Conservation (phyloP, 2,888 invertebrate genomes). For the Synergus japonicus region DNA sequence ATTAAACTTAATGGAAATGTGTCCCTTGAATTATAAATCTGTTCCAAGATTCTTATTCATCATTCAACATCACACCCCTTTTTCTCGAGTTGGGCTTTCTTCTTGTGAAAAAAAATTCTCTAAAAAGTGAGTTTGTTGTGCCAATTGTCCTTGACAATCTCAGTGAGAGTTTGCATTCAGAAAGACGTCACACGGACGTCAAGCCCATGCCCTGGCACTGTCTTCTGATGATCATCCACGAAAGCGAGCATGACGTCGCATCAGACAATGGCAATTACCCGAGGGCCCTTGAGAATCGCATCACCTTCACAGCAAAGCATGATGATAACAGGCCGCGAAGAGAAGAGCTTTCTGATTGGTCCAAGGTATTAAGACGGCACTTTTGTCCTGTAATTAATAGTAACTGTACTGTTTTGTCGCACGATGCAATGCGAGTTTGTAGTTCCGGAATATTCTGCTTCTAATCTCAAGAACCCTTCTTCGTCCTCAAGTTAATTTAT, state of each 20-base stretch:
- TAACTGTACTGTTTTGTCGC: constrained; percentile 50
- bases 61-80: background rate
- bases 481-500: constrained; percentile 36
- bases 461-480: constrained; percentile 29
- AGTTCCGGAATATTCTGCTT: constrained; percentile 17
- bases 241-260: constrained; percentile 42
- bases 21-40: background rate
- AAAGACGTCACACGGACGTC: constrained; percentile 8
- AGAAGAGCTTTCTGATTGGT: constrained; percentile 47
- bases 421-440: constrained; percentile 32
- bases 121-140: background rate
- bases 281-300: constrained; percentile 45
- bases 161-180: constrained; percentile 23
- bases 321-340: constrained; percentile 53
- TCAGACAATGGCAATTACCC: constrained; percentile 51
- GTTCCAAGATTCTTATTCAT: background rate
- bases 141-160: constrained; percentile 11
- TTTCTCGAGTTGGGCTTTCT: background rate
- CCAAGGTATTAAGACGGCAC: constrained; percentile 49
- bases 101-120: background rate
- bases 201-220: constrained; percentile 40
- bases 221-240: constrained; percentile 43
- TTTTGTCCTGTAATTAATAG: constrained; percentile 57
- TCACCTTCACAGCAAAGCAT: constrained; percentile 49
- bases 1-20: background rate